Evolutionary conservation across 2,113 vertebrate genomes (phyloP).

Genomic region (Istiophorus platypterus): DNA sequence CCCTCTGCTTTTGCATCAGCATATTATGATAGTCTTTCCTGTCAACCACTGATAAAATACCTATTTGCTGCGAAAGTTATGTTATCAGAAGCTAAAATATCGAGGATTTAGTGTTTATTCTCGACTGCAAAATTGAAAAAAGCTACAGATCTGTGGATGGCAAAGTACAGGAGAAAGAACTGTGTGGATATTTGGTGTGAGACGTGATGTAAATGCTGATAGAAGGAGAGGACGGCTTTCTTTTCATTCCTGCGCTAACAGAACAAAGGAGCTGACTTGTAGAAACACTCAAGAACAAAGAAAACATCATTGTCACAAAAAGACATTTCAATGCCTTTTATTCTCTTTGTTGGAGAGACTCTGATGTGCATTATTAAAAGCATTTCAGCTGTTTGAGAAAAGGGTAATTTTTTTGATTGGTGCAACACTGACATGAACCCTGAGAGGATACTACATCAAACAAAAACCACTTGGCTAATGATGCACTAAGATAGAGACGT

Average conservation of each 20-base stretch:
- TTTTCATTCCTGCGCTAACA: not conserved
- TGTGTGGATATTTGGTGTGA: not conserved
- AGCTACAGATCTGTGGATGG: not conserved
- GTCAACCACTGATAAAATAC: not conserved
- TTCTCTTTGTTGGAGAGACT: not conserved
- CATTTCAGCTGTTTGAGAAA: slow-evolving; percentile 14
- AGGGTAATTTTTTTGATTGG: slow-evolving; percentile 21
- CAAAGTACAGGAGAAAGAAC: not conserved
- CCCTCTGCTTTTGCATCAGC: not conserved
- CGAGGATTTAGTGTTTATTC: not conserved
- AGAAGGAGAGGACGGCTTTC: slow-evolving; percentile 9
- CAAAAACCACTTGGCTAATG: slow-evolving; percentile 1
- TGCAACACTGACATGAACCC: slow-evolving; percentile 13
- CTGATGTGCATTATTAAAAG: slow-evolving; percentile 44
- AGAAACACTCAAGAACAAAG: slow-evolving; percentile 40
- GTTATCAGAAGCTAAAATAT: slow-evolving; percentile 10
- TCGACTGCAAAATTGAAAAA: not conserved
- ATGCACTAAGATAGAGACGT: not conserved
- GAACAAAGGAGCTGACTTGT: slow-evolving; percentile 36
- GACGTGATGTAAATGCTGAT: slow-evolving; percentile 37
- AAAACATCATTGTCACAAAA: slow-evolving; percentile 23
- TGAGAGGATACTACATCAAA: slow-evolving; percentile 32
- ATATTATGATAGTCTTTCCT: not conserved
- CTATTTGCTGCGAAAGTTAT: not conserved
- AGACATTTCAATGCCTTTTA: slow-evolving; percentile 36